Percentiles rank a stretch among this genome's conserved stretches.
These are phyloP conservation scores for Amphiprion ocellaris DNA, from an alignment of 2,113 vertebrate genomes.

Conservation along the genomic window DNA sequence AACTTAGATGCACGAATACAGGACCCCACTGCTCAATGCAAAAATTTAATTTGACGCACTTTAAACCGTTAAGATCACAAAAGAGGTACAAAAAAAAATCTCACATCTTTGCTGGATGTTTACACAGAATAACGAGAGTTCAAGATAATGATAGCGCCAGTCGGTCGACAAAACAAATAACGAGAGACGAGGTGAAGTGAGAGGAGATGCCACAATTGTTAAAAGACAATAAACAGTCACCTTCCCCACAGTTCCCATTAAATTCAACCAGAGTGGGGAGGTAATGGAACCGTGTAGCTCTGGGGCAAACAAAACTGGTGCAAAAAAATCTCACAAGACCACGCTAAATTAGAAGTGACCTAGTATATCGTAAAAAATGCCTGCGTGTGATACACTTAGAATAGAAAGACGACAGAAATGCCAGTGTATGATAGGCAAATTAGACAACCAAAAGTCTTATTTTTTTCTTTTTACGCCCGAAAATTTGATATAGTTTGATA, in stretches of 20 bases:
- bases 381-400: conserved; percentile 7
- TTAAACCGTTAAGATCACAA: background rate
- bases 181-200: background rate
- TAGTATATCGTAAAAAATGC: conserved; percentile 35
- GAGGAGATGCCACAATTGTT: conserved; percentile 10
- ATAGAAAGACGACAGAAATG: conserved; percentile 9
- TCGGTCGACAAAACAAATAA: background rate
- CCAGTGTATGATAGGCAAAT: background rate
- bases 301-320: conserved; percentile 50
- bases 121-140: background rate
- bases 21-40: conserved; percentile 20
- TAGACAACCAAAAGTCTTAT: background rate
- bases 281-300: conserved; percentile 16
- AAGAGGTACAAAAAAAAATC: background rate
- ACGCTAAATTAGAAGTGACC: conserved; percentile 61
- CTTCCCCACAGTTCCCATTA: conserved; percentile 32
- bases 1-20: conserved; percentile 8
- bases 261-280: background rate
- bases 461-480: conserved; percentile 1
- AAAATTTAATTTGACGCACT: conserved; percentile 11
- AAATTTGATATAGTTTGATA: conserved; percentile 10
- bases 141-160: background rate
- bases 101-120: background rate
- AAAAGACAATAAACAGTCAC: conserved; percentile 30
- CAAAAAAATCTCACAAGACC: conserved; percentile 67